phyloP scores from a whole-genome alignment of 2,113 vertebrate genomes.

The Pygoscelis adeliae region DNA sequence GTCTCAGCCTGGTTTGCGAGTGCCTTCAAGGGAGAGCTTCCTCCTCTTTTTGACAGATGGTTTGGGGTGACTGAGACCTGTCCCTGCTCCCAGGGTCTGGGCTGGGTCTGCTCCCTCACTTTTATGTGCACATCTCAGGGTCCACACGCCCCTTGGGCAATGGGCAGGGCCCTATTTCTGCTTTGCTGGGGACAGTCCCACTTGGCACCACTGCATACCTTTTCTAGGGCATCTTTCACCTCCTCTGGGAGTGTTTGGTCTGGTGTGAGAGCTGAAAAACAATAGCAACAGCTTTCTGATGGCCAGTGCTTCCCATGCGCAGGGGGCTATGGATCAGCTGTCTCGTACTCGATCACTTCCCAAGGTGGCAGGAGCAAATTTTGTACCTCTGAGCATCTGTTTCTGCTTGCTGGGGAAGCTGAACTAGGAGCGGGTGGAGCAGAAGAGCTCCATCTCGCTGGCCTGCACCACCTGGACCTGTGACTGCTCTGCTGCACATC shows the following conservation, averaged over 20 bases:
- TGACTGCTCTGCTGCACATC: background rate
- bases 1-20: background rate
- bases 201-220: background rate
- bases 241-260: background rate
- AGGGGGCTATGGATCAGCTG: background rate
- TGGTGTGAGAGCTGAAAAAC: background rate
- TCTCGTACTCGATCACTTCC: background rate
- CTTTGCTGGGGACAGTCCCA: background rate
- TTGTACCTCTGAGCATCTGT: background rate
- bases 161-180: background rate
- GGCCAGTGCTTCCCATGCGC: background rate
- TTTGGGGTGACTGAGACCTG: background rate
- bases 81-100: background rate
- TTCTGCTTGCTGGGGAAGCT: background rate
- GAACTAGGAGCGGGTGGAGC: background rate
- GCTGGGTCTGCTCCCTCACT: background rate
- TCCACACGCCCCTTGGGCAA: accelerated
- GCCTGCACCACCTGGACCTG: background rate
- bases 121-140: accelerated
- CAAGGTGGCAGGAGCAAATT: background rate
- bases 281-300: background rate
- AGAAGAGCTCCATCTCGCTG: background rate
- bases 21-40: background rate
- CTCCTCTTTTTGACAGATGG: background rate
- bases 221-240: background rate